These are phyloP conservation scores for Vombatus ursinus DNA, from an alignment of 2,113 vertebrate genomes.

Conservation along the genomic window DNA sequence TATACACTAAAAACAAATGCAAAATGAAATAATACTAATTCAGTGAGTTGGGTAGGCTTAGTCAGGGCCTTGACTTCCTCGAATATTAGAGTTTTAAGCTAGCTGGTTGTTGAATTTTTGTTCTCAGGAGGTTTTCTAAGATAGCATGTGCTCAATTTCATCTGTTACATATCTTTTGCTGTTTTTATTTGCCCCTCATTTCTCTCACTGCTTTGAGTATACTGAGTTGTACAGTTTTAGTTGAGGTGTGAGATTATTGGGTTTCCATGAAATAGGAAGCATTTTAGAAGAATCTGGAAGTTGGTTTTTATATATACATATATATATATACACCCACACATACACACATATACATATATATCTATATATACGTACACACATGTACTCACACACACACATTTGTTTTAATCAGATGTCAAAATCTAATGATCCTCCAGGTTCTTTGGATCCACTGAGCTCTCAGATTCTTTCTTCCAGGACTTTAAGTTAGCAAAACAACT, in stretches of 20 bases:
- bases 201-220: slow-evolving; percentile 22
- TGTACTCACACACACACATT: background rate
- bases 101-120: background rate
- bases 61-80: background rate
- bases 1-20: background rate
- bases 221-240: background rate
- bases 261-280: slow-evolving; percentile 4
- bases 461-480: background rate
- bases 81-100: background rate
- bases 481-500: background rate
- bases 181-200: background rate
- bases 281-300: slow-evolving; percentile 3
- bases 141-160: background rate
- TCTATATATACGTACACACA: no score
- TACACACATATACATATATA: no score
- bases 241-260: background rate
- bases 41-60: background rate
- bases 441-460: background rate
- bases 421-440: background rate
- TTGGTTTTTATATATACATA: background rate
- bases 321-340: no score
- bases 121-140: background rate
- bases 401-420: slow-evolving; percentile 34
- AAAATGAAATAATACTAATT: background rate
- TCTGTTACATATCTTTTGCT: background rate